Base-by-base conservation (phyloP, 2,888 invertebrate genomes). In the Leptopilina myrica region DNA sequence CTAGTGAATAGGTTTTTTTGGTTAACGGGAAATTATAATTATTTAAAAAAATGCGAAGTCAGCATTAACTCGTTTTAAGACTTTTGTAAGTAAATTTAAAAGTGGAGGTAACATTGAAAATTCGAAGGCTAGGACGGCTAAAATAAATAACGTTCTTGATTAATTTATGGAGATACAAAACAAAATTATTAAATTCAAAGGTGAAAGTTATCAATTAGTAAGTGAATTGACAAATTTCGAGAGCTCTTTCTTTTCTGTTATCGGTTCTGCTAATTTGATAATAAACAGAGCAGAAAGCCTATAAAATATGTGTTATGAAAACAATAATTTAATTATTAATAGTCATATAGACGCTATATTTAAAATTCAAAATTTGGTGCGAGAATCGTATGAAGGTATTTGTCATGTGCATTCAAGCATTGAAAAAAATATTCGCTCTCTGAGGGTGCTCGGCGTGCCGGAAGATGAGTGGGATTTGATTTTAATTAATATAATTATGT, bases 381-480 rank as follows among this genome's bases (percentile, higher is more conserved):
- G 9, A 46, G 46, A 46, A 46, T 46, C 46, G 9, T 46, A 46
- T 46, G 4, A 46, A 6, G 46, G 46, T 46, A 46, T 46, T 46
- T 5, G 46, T 46, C 46, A 3, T 8, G 9, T 46, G 6, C 46
- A 46, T 46, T 46, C 46, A 9, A 9, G 46, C 46, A 46, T 46
- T 8, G 46, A 64, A 64, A 64, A 64, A 4, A 15, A 64, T 64
- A 64, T 26, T 15, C 64, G 64, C 11, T 65, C 65, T 65, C 65
- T 65, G 26, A n/a, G 40, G 65, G 65, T 65, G 65, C 65, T 65
- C 65, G 65, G 65, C 40, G 12, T 65, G 14, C 65, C 65, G 8
- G 65, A 20, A 5, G 65, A 65, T 12, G 15, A 26, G 26, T 65
- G 65, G 65, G 65, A 65, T 20, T 11, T 40, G 65, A 65, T 65